phyloP scores from a whole-genome alignment of 2,113 vertebrate genomes.

The Microcebus tavaratra region DNA sequence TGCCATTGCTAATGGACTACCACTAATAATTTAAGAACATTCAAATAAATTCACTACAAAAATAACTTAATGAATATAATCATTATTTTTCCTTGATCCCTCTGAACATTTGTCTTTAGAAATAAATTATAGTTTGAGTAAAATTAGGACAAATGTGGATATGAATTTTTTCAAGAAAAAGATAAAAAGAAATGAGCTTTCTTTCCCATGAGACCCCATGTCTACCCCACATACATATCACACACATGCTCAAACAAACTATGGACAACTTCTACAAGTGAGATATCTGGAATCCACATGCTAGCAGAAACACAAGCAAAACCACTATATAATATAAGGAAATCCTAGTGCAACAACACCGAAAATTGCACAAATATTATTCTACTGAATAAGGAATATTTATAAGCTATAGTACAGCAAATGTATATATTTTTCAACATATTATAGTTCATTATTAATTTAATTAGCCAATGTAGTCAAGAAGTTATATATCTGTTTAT shows the following conservation, averaged over 20 bases:
- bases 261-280: not conserved
- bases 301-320: constrained; percentile 20
- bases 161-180: constrained; percentile 28
- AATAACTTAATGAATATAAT: not conserved
- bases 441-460: not conserved
- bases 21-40: constrained; percentile 5
- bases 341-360: not conserved
- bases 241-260: not conserved
- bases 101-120: constrained; percentile 40
- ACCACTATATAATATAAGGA: not conserved
- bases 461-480: not conserved
- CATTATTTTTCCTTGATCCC: not conserved
- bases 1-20: not conserved
- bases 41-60: constrained; percentile 57
- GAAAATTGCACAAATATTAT: not conserved
- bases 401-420: not conserved
- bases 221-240: not conserved
- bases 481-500: not conserved
- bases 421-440: not conserved
- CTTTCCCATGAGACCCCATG: not conserved
- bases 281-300: not conserved
- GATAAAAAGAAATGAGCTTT: constrained; percentile 15
- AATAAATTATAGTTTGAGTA: constrained; percentile 25
- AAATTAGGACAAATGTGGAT: constrained; percentile 29
- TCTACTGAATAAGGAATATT: not conserved